A percentile compares a stretch with the other conserved stretches of the same genome.
phyloP scores from a whole-genome alignment of 2,888 invertebrate species.

The Dolichopus griseipennis region DNA sequence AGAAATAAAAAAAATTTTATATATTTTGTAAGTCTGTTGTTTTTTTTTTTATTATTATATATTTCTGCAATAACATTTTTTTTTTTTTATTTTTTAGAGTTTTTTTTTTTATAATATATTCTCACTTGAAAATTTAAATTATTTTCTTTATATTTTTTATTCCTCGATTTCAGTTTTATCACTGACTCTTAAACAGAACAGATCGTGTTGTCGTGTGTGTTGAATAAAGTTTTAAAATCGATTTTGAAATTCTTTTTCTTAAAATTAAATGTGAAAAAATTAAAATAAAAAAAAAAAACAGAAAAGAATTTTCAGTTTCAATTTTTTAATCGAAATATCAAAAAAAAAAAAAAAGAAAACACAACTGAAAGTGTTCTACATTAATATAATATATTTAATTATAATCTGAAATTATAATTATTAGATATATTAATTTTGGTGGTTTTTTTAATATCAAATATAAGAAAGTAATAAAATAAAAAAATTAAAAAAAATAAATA shows the following conservation, averaged over 20 bases:
- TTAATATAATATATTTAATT: no score
- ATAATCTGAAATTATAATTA: no score
- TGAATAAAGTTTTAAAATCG: background rate
- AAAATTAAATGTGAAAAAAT: background rate
- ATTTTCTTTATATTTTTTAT: no score
- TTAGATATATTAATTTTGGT: no score
- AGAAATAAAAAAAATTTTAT: no score
- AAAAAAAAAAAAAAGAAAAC: background rate
- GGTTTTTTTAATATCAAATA: no score
- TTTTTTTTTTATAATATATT: background rate
- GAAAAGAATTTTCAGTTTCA: background rate
- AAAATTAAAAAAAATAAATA: no score
- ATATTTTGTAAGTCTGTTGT: no score
- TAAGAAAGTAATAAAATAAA: no score
- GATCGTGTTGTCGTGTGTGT: background rate
- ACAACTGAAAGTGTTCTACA: no score
- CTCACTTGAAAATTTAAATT: no score
- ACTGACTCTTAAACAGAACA: background rate
- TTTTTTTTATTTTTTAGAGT: background rate
- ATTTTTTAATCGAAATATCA: background rate
- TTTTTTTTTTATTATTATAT: no score
- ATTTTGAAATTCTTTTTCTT: background rate
- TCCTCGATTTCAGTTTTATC: constrained; percentile 4
- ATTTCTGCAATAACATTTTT: background rate
- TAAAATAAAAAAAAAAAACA: background rate